A percentile compares a stretch with the other conserved stretches of the same genome.
Conservation (phyloP, 2,113 vertebrate species). For the Psammodynastes pulverulentus region DNA sequence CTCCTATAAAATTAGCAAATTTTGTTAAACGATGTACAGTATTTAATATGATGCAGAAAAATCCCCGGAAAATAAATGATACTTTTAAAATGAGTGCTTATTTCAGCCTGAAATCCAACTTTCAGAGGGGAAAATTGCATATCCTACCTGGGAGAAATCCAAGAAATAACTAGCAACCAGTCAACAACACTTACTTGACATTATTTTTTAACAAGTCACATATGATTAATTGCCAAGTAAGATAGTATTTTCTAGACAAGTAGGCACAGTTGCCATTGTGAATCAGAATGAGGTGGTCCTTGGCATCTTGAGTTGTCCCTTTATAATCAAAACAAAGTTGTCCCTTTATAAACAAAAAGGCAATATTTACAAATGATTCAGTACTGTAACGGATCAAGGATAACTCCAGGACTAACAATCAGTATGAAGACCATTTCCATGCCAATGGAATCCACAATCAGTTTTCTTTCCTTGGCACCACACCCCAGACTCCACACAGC, state of each 20-base stretch:
- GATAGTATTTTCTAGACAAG: neutral
- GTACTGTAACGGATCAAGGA: accelerated
- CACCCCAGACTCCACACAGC: neutral
- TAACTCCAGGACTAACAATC: neutral
- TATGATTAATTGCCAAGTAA: neutral
- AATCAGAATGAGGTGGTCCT: neutral
- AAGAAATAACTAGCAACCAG: neutral
- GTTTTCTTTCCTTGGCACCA: neutral
- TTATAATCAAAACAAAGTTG: neutral
- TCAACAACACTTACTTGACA: neutral
- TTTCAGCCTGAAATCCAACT: neutral
- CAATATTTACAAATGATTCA: neutral
- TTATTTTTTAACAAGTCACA: neutral
- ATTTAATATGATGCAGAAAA: neutral
- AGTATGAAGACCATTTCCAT: accelerated
- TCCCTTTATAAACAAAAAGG: neutral
- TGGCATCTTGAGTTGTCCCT: neutral
- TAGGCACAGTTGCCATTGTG: accelerated
- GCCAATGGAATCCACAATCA: neutral
- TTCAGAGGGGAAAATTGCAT: neutral
- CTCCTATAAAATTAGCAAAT: neutral
- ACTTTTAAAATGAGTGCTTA: neutral
- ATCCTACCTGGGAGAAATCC: neutral
- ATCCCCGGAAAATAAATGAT: neutral
- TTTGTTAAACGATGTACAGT: neutral